A percentile compares a stretch with the other conserved stretches of the same genome.
phyloP scores from a whole-genome alignment of 2,888 invertebrate genomes.

The Dicyrtomina minuta region DNA sequence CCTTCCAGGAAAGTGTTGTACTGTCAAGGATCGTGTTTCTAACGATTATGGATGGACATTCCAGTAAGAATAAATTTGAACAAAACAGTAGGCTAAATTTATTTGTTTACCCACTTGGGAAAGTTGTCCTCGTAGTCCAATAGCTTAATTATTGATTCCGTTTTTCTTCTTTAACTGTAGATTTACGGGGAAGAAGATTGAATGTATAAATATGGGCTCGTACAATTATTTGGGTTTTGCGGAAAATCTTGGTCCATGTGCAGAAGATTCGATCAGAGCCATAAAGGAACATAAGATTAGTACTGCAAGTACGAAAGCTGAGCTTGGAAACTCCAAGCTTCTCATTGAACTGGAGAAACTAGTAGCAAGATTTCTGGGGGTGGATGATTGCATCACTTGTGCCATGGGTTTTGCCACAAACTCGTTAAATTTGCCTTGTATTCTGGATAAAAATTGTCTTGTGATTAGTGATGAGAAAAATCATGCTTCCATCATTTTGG shows the following conservation, averaged over 20 bases:
- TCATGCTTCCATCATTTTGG: constrained; percentile 93
- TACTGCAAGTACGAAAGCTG: constrained; percentile 67
- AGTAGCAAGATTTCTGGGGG: constrained; percentile 83
- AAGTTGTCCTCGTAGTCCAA: too few relatives aligned
- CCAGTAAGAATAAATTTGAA: too few relatives aligned
- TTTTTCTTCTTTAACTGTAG: too few relatives aligned
- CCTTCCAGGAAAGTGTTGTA: constrained; percentile 84
- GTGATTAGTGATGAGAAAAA: constrained; percentile 95
- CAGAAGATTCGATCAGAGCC: constrained; percentile 70
- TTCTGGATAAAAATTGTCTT: constrained; percentile 78
- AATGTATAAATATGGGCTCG: constrained; percentile 91
- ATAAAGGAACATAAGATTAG: constrained; percentile 74
- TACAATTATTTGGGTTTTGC: constrained; percentile 99
- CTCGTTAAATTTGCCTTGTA: constrained; percentile 83
- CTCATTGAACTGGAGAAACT: constrained; percentile 71
- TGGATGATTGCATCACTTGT: constrained; percentile 89
- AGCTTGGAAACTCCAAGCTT: constrained; percentile 60
- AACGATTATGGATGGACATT: constrained; percentile 91
- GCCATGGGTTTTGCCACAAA: constrained; percentile 99
- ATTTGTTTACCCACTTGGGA: too few relatives aligned
- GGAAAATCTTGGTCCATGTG: constrained; percentile 74
- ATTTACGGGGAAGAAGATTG: constrained; percentile 76
- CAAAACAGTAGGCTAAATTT: too few relatives aligned
- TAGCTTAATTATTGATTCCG: too few relatives aligned
- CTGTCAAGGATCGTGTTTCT: constrained; percentile 79